Conservation (phyloP, 2,888 invertebrate species). For the Phortica magna region DNA sequence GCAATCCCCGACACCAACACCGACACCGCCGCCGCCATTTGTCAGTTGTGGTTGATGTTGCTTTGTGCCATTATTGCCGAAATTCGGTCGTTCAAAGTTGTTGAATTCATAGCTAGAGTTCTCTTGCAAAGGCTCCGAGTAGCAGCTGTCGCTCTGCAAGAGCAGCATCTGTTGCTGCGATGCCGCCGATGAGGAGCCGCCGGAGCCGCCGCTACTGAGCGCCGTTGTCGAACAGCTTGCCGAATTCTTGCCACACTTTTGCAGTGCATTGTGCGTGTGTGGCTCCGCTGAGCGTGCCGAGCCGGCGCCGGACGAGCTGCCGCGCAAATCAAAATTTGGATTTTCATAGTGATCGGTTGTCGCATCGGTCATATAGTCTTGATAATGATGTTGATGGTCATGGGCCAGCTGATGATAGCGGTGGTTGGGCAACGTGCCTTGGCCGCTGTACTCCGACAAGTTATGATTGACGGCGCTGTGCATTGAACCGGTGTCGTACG, state of each 20-base stretch:
- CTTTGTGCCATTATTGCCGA: constrained; percentile 52
- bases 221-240: constrained; percentile 57
- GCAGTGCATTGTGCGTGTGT: constrained; percentile 40
- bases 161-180: constrained; percentile 70
- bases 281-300: constrained; percentile 32
- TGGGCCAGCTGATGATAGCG: constrained; percentile 49
- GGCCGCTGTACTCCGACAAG: constrained; percentile 50
- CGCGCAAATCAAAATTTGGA: constrained; percentile 77
- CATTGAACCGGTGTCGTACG: constrained; percentile 76
- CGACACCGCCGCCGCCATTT: constrained; percentile 52
- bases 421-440: constrained; percentile 37
- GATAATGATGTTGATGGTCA: constrained; percentile 52
- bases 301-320: constrained; percentile 38
- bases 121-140: constrained; percentile 76
- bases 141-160: constrained; percentile 74
- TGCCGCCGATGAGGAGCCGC: constrained; percentile 53
- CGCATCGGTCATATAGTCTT: constrained; percentile 71
- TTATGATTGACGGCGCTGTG: constrained; percentile 61
- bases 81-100: constrained; percentile 82
- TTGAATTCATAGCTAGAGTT: constrained; percentile 79
- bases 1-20: constrained; percentile 53
- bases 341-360: constrained; percentile 78
- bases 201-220: constrained; percentile 56
- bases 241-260: constrained; percentile 56
- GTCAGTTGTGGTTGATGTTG: constrained; percentile 31